phyloP scores from a whole-genome alignment of 2,113 vertebrate genomes.

The Puntigrus tetrazona region DNA sequence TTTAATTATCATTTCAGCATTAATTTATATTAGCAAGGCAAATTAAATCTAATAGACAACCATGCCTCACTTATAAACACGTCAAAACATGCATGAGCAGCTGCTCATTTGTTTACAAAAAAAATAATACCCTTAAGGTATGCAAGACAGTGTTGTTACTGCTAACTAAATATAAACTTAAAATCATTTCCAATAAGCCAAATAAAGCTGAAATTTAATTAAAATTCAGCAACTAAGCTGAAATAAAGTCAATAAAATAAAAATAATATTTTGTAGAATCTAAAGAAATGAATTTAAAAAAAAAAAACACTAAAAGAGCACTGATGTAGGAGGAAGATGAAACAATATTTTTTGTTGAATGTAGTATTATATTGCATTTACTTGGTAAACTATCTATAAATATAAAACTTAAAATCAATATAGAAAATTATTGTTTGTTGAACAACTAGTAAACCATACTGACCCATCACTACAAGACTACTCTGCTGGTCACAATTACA shows the following conservation, averaged over 20 bases:
- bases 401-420: too few species aligned
- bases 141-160: background rate
- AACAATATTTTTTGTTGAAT: too few species aligned
- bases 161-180: background rate
- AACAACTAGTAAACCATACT: background rate
- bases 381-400: too few species aligned
- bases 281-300: too few species aligned
- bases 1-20: conserved; percentile 42
- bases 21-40: conserved; percentile 1
- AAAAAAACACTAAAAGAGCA: background rate
- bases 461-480: background rate
- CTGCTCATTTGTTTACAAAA: background rate
- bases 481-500: background rate
- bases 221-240: too few species aligned
- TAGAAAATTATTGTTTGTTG: background rate
- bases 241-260: too few species aligned
- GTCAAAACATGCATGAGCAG: background rate
- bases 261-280: too few species aligned
- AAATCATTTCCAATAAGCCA: background rate
- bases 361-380: too few species aligned
- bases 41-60: background rate
- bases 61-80: background rate
- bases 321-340: too few species aligned
- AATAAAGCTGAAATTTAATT: too few species aligned
- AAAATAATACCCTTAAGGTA: background rate